A percentile compares a stretch with the other conserved stretches of the same genome.
These are phyloP conservation scores for Notodonta dromedarius DNA, from an alignment of 2,888 invertebrate genomes.

Conservation along the genomic window DNA sequence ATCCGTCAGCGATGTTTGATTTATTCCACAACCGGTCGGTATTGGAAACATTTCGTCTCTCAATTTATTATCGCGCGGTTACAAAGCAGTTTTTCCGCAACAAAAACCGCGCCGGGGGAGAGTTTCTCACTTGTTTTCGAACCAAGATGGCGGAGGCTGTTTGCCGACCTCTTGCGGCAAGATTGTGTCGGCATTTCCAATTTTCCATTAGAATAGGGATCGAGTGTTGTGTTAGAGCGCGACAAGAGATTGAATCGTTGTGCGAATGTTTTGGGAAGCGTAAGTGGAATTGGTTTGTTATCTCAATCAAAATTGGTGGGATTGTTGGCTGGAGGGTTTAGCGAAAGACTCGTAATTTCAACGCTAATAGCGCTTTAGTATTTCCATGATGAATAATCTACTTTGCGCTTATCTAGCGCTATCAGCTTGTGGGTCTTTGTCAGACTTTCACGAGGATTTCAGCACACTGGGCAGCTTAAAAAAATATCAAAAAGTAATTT, in stretches of 20 bases:
- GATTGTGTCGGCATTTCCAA: slow-evolving; percentile 64
- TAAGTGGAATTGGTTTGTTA: slow-evolving; percentile 59
- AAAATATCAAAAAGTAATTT: too few relatives aligned
- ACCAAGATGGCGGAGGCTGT: slow-evolving; percentile 56
- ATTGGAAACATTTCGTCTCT: slow-evolving; percentile 34
- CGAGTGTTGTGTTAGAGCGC: slow-evolving; percentile 58
- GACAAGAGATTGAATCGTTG: slow-evolving; percentile 65
- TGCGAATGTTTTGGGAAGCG: slow-evolving; percentile 51
- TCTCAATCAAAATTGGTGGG: slow-evolving; percentile 59
- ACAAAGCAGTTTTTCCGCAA: slow-evolving; percentile 55
- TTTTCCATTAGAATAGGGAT: slow-evolving; percentile 64
- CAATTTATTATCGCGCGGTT: slow-evolving; percentile 48
- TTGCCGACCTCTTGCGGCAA: slow-evolving; percentile 64
- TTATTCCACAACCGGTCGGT: slow-evolving; percentile 22
- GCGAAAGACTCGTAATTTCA: slow-evolving; percentile 26
- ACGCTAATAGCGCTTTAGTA: slow-evolving; percentile 7
- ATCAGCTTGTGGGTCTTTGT: too few relatives aligned
- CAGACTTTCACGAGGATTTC: too few relatives aligned
- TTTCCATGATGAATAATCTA: too few relatives aligned
- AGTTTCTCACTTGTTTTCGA: slow-evolving; percentile 49
- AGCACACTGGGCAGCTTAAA: too few relatives aligned
- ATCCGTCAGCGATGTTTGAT: slow-evolving; percentile 21
- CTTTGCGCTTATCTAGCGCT: too few relatives aligned
- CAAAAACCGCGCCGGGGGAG: slow-evolving; percentile 47
- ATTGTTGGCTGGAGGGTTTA: slow-evolving; percentile 40